These are phyloP conservation scores for Saccostrea cuccullata DNA, from an alignment of 1,140 invertebrate species.

Conservation along the genomic window DNA sequence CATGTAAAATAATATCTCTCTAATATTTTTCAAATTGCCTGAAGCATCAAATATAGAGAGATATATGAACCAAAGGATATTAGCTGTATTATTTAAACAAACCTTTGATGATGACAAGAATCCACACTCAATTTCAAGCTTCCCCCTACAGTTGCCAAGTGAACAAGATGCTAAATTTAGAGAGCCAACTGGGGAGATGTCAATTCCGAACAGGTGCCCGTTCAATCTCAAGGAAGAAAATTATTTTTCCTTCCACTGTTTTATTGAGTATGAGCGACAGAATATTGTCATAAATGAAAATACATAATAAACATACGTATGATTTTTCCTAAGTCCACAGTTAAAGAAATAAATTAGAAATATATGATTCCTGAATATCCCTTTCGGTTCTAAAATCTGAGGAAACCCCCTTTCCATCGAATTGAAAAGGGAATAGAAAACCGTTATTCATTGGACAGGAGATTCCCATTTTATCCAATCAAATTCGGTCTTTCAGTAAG, in stretches of 20 bases:
- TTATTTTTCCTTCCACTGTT: not conserved
- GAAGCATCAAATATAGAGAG: no score
- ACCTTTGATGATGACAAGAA: not conserved
- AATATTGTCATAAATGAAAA: not conserved
- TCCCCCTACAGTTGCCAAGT: constrained; percentile 50
- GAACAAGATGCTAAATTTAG: constrained; percentile 48
- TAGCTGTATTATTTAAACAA: not conserved
- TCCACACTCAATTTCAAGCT: constrained; percentile 25
- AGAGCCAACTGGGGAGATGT: not conserved
- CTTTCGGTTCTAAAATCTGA: constrained; percentile 8
- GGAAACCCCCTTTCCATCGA: constrained; percentile 45
- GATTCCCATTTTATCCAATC: constrained; percentile 51
- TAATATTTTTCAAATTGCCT: no score
- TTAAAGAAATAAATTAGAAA: not conserved
- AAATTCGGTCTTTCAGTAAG: not conserved
- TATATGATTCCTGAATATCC: not conserved
- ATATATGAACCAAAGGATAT: no score
- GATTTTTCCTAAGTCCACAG: not conserved
- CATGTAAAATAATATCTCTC: no score
- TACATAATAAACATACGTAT: not conserved
- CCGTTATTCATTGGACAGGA: constrained; percentile 41
- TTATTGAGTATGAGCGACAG: not conserved
- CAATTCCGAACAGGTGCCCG: constrained; percentile 48
- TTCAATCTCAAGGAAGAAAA: not conserved
- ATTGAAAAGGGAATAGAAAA: constrained; percentile 11